Conservation (phyloP, 2,113 vertebrate genomes). For the Tylochromis polylepis region DNA sequence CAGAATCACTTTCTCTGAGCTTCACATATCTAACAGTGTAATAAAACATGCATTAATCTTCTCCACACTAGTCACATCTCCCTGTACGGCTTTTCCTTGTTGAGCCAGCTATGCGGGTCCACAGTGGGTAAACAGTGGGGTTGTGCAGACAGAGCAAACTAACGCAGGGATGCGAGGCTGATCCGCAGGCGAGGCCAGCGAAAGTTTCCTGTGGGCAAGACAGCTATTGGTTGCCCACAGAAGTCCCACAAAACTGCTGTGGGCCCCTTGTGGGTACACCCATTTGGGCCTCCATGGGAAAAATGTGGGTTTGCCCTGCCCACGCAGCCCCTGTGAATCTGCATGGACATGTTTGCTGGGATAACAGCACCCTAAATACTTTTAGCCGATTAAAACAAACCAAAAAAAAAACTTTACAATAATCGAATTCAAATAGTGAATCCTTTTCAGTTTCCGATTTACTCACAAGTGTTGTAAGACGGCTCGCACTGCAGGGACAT, state of each 20-base stretch:
- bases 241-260: neutral
- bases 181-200: neutral
- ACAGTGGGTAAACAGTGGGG: neutral
- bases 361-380: neutral
- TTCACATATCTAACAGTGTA: neutral
- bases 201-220: neutral
- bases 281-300: neutral
- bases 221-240: neutral
- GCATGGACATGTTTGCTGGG: neutral
- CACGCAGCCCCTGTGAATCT: neutral
- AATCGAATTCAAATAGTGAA: neutral
- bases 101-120: neutral
- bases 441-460: neutral
- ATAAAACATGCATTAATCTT: neutral
- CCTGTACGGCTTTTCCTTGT: neutral
- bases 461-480: constrained; percentile 90
- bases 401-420: neutral
- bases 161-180: neutral
- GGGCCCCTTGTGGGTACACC: neutral
- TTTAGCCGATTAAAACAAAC: neutral
- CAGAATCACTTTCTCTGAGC: neutral
- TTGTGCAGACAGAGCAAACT: neutral
- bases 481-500: constrained; percentile 92
- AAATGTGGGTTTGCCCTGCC: neutral
- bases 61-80: neutral